Conservation (phyloP, 2,888 invertebrate genomes). For the Xestia xanthographa region DNA sequence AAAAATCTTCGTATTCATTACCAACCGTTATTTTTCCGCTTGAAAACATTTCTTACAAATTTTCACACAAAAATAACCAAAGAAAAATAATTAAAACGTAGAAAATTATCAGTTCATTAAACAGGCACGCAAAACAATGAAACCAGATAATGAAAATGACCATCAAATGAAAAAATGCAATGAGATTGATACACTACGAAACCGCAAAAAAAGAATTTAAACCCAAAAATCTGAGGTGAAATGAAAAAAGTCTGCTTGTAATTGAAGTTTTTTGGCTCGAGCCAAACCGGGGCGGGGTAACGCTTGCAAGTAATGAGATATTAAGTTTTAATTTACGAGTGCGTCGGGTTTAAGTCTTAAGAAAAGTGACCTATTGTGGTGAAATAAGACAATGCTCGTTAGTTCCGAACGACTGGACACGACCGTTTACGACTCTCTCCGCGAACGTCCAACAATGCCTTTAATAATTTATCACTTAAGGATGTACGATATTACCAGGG, state of each 20-base stretch:
- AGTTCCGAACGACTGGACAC: constrained; percentile 85
- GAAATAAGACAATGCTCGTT: constrained; percentile 88
- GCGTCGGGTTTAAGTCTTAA: constrained; percentile 85
- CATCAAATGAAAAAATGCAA: constrained; percentile 29
- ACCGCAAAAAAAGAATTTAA: constrained; percentile 38
- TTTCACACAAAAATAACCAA: not conserved
- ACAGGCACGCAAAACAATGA: constrained; percentile 11
- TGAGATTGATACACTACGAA: constrained; percentile 46
- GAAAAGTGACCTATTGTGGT: constrained; percentile 89
- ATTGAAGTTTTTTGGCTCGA: constrained; percentile 82
- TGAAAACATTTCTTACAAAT: not conserved
- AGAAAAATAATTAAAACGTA: not conserved
- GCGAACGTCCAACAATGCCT: constrained; percentile 83
- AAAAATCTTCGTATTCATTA: not conserved
- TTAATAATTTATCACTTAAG: constrained; percentile 84
- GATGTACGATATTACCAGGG: constrained; percentile 78
- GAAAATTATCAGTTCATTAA: constrained; percentile 26
- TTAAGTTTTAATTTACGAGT: constrained; percentile 89
- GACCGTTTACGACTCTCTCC: constrained; percentile 79
- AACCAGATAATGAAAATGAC: not conserved
- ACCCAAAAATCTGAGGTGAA: constrained; percentile 52
- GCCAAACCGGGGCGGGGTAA: constrained; percentile 77
- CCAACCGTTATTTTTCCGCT: not conserved
- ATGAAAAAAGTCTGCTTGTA: constrained; percentile 69
- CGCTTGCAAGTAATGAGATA: constrained; percentile 89